Base-by-base conservation (phyloP, 1,140 invertebrate genomes). In the Ectropis grisescens region DNA sequence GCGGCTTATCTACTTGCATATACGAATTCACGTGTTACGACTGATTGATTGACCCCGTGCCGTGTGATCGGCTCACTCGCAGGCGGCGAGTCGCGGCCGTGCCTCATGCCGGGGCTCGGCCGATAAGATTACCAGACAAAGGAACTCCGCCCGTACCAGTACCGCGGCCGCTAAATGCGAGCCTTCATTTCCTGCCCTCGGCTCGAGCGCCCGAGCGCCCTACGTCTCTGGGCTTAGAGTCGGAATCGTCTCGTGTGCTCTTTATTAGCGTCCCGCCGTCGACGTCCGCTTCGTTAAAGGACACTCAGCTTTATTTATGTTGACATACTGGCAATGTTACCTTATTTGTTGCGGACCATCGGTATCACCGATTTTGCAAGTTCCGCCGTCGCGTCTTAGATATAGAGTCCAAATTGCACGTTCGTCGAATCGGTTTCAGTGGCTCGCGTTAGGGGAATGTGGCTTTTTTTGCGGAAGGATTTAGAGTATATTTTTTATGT, bases 41-140 rank as follows among this genome's bases (percentile, higher is more conserved):
- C 36, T 52, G 41, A 54, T 54, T 49, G 50, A 54, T 54, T 49
- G 37, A 47, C 41, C 16, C 3, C 16, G 16, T 19, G 16, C 16
- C 8, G 16, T 8, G 16, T 8, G 16, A 19, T 19, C 8, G 16
- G 3, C 3, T 19, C 16, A 8, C 3, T 3, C 16, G 8, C 8
- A 19, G 44, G 41, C 58, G 60, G 59, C 60, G 62, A 71, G 65
- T 66, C 41, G 47, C 43, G 34, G 42, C 59, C 58, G 58, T 76
- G 59, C 72, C 74, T 80, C 74, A 80, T 67, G 70, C 67, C 67
- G 62, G 65, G 67, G 50, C 57, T 43, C 48, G 53, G 58, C 57
- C 66, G 75, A 80, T 80, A 76, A 76, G 69, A 80, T 78, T 78
- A 68, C 68, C 59, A 78, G 70, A 80, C 70, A 76, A 75, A 75